A percentile compares a stretch with the other conserved stretches of the same genome.
These are phyloP conservation scores for Psittacula cyanocephala DNA, from an alignment of 2,113 vertebrate species.

Conservation along the genomic window DNA sequence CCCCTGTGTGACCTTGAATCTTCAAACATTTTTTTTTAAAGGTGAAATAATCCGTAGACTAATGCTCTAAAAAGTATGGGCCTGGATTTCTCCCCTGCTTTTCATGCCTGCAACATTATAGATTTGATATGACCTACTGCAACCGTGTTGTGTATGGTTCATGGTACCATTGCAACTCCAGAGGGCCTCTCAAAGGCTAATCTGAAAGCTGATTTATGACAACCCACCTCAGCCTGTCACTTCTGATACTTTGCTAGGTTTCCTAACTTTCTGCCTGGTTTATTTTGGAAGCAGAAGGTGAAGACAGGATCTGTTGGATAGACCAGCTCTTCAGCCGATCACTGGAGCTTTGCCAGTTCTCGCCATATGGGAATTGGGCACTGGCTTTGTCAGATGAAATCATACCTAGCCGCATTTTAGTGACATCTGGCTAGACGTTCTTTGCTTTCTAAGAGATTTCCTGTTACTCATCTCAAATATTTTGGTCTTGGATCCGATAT, in stretches of 20 bases:
- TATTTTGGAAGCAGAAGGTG: not conserved
- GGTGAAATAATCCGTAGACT: not conserved
- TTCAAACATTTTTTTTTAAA: not conserved
- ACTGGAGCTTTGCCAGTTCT: not conserved
- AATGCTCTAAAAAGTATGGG: not conserved
- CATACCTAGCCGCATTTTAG: not conserved
- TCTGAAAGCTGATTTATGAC: not conserved
- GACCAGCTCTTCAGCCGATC: not conserved
- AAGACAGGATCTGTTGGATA: not conserved
- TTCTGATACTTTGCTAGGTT: not conserved
- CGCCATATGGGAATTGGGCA: not conserved
- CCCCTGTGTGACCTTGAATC: not conserved
- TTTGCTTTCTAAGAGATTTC: constrained; percentile 29
- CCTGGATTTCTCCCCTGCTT: not conserved
- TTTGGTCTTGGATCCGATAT: not conserved
- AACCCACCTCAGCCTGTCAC: not conserved
- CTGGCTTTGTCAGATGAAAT: not conserved
- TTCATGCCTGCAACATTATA: not conserved
- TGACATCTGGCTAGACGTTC: not conserved
- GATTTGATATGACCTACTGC: not conserved
- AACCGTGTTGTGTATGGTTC: accelerated
- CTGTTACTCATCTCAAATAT: constrained; percentile 6
- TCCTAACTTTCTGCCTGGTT: not conserved
- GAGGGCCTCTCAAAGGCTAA: not conserved
- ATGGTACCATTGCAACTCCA: not conserved